phyloP scores from a whole-genome alignment of 1,140 invertebrate genomes.

The Nasonia vitripennis region DNA sequence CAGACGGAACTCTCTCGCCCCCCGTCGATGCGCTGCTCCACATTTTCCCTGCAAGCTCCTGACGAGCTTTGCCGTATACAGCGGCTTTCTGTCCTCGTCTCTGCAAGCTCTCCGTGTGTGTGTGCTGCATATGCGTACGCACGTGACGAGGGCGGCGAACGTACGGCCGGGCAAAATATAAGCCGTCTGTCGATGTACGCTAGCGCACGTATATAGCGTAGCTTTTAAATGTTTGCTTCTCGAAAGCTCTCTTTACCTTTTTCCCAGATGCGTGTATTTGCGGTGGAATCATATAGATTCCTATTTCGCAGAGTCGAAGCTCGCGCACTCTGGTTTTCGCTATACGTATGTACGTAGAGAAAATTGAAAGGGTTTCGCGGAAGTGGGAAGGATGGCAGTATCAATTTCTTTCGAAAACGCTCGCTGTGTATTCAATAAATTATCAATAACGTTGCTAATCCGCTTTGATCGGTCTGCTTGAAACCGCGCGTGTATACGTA shows the following conservation, averaged over 20 bases:
- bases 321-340: too few relatives aligned
- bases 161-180: not conserved
- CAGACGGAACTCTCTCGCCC: not conserved
- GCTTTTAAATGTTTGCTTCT: conserved; percentile 9
- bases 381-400: too few relatives aligned
- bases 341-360: too few relatives aligned
- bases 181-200: not conserved
- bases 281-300: too few relatives aligned
- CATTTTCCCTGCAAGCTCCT: conserved; percentile 61
- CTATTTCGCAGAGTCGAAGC: too few relatives aligned
- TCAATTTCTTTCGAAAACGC: too few relatives aligned
- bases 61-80: not conserved
- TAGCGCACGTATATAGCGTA: not conserved
- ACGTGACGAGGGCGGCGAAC: conserved; percentile 25
- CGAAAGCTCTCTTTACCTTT: not conserved
- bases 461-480: too few relatives aligned
- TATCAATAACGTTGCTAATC: too few relatives aligned
- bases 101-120: not conserved
- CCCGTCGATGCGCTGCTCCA: conserved; percentile 53
- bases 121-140: conserved; percentile 52
- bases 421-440: too few relatives aligned
- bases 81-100: not conserved
- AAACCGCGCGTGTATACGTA: too few relatives aligned
- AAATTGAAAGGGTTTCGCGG: too few relatives aligned
- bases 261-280: not conserved